Percentiles rank a stretch among this genome's conserved stretches.
Evolutionary conservation across 1,140 invertebrate species (phyloP).

Genomic region (Sycophaga agraensis): DNA sequence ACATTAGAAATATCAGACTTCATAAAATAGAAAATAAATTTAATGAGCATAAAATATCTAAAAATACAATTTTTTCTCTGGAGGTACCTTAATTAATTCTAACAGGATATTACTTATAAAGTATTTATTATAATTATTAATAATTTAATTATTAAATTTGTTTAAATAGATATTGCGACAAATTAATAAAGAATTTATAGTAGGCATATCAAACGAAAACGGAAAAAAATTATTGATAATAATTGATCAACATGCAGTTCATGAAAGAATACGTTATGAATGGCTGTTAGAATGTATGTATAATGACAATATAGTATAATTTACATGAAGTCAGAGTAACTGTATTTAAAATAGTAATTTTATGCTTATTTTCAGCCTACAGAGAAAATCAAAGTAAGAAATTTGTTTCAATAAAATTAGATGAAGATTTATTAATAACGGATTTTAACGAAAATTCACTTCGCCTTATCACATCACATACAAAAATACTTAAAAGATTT

Average conservation of each 20-base stretch:
- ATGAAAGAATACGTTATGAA: conserved; percentile 56
- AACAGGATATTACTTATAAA: too few species aligned
- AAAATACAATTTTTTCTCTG: conserved; percentile 21
- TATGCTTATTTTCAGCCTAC: conserved; percentile 40
- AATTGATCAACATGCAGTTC: conserved; percentile 55
- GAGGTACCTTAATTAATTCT: background rate
- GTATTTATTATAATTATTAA: background rate
- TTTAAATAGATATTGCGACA: conserved; percentile 46
- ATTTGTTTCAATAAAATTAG: conserved; percentile 39
- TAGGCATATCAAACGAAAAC: conserved; percentile 38
- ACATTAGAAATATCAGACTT: conserved; percentile 4
- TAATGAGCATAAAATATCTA: conserved; percentile 6
- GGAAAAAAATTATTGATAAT: conserved; percentile 44
- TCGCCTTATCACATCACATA: conserved; percentile 35
- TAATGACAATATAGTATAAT: background rate
- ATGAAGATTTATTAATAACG: conserved; percentile 38
- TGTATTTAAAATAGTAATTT: conserved; percentile 8
- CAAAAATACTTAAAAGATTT: conserved; percentile 37
- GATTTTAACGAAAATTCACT: conserved; percentile 34
- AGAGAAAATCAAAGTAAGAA: conserved; percentile 35
- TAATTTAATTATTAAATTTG: background rate
- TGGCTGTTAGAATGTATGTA: conserved; percentile 44
- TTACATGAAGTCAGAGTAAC: background rate
- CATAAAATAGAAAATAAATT: conserved; percentile 5
- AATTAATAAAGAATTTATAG: conserved; percentile 52